phyloP scores from a whole-genome alignment of 2,888 invertebrate genomes.

The Craniophora ligustri region DNA sequence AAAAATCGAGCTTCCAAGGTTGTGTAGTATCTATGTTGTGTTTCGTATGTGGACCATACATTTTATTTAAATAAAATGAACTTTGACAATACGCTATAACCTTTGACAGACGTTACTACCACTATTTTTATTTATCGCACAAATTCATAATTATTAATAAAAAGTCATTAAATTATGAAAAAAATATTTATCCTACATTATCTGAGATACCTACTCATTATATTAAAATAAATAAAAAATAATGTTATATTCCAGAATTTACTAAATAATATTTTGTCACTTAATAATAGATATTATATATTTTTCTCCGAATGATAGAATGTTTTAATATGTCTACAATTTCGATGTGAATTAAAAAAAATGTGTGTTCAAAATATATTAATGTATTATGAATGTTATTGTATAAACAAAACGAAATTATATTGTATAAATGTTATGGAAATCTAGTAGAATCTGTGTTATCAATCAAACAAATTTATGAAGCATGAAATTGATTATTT shows the following conservation, averaged over 20 bases:
- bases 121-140: slow-evolving; percentile 77
- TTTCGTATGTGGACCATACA: slow-evolving; percentile 68
- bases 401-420: slow-evolving; percentile 70
- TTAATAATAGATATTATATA: slow-evolving; percentile 69
- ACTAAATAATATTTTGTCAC: slow-evolving; percentile 72
- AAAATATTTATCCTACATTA: slow-evolving; percentile 63
- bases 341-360: slow-evolving; percentile 74
- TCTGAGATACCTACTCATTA: slow-evolving; percentile 71
- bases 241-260: slow-evolving; percentile 77
- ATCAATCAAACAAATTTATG: slow-evolving; percentile 41
- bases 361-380: slow-evolving; percentile 79
- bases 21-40: slow-evolving; percentile 78
- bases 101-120: slow-evolving; percentile 76
- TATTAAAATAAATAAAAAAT: slow-evolving; percentile 69
- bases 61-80: slow-evolving; percentile 69
- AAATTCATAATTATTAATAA: slow-evolving; percentile 60
- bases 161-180: slow-evolving; percentile 51
- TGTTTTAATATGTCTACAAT: slow-evolving; percentile 80
- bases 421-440: slow-evolving; percentile 64
- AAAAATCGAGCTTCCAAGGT: slow-evolving; percentile 80
- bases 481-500: slow-evolving; percentile 38
- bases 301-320: slow-evolving; percentile 78
- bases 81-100: slow-evolving; percentile 83
- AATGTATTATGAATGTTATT: slow-evolving; percentile 79
- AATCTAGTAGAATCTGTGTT: slow-evolving; percentile 54